Evolutionary conservation across 2,888 invertebrate species (phyloP).

Genomic region (Hypsopygia costalis): DNA sequence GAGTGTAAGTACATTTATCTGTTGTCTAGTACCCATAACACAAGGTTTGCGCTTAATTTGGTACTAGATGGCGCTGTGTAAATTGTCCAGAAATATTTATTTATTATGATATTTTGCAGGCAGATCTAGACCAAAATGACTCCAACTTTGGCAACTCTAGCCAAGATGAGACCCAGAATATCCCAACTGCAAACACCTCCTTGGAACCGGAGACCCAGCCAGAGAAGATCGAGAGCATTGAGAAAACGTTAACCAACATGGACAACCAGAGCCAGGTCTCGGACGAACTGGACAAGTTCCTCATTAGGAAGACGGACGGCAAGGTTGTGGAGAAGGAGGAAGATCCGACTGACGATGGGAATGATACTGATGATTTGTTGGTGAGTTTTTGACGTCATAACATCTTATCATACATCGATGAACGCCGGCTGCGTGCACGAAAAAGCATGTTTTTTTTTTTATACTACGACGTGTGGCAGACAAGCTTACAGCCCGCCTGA

Average conservation of each 20-base stretch:
- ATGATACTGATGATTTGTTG: conserved; percentile 62
- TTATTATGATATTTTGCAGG: no score
- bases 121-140: not conserved
- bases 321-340: conserved; percentile 13
- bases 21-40: no score
- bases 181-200: conserved; percentile 3
- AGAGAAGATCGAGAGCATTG: conserved; percentile 26
- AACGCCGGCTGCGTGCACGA: no score
- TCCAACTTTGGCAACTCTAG: conserved; percentile 2
- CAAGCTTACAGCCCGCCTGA: no score
- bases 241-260: conserved; percentile 46
- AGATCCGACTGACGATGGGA: conserved; percentile 34
- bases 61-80: no score
- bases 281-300: conserved; percentile 38
- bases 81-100: no score
- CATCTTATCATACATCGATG: no score
- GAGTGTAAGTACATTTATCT: no score
- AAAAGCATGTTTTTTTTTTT: no score
- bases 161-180: conserved; percentile 2
- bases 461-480: no score
- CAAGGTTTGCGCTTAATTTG: no score
- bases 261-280: conserved; percentile 30
- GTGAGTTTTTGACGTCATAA: conserved; percentile 43
- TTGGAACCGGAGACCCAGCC: not conserved
- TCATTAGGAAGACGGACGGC: conserved; percentile 36